phyloP scores from a whole-genome alignment of 23 tunicate genomes.

The Trididemnum clinides region DNA sequence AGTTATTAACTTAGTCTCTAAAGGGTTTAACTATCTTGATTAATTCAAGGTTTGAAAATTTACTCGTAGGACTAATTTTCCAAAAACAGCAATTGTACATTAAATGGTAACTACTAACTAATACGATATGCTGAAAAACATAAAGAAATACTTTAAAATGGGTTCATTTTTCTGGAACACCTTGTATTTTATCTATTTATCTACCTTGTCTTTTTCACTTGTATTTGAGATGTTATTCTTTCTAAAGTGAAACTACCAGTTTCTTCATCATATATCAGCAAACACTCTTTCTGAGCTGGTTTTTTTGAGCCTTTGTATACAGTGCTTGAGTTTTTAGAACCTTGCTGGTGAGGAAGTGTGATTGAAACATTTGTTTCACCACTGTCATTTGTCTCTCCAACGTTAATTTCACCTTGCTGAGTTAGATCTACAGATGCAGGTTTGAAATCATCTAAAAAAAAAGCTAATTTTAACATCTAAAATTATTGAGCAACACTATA shows the following conservation, averaged over 20 bases:
- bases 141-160: not conserved
- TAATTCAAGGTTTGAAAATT: too few relatives aligned
- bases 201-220: conserved; percentile 86
- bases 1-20: too few relatives aligned
- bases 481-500: too few relatives aligned
- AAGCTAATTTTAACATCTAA: not conserved
- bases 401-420: conserved; percentile 64
- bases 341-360: conserved; percentile 67
- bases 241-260: conserved; percentile 75
- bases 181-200: not conserved
- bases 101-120: too few relatives aligned
- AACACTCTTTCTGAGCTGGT: conserved; percentile 88
- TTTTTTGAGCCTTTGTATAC: conserved; percentile 84
- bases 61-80: too few relatives aligned
- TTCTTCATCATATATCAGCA: conserved; percentile 63
- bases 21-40: too few relatives aligned
- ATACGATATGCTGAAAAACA: not conserved
- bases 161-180: not conserved
- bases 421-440: conserved; percentile 87
- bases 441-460: conserved; percentile 79
- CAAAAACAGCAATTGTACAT: too few relatives aligned
- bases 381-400: conserved; percentile 80
- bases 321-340: conserved; percentile 67
- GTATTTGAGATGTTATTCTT: conserved; percentile 77
- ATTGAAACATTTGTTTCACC: conserved; percentile 82